Evolutionary conservation across 2,797 vertebrate species (phyloP), one percentile per base, ranked within the genome.

Genomic region (Serranus cabrilla): DNA sequence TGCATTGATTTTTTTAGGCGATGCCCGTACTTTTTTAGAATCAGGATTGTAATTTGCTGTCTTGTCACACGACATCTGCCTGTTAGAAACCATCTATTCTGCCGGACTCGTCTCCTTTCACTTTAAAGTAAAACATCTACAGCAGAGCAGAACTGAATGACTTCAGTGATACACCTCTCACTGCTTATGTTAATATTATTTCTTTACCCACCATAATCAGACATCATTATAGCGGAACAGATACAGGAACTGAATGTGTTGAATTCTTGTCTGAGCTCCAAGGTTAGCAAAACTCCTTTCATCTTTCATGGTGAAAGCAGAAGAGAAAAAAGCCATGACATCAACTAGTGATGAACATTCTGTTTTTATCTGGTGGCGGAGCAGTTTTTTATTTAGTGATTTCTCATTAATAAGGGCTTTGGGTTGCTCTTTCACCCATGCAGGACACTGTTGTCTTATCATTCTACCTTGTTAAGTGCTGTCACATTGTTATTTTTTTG

Each of bases 401-500:
- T 43, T 43, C 42, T 43, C 42, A 43, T 43, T 43, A 16, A 43
- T 2, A 43, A 16, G 1, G 1, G 34, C 34, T 27, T 27, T 27
- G 6, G 27, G 27, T 27, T 27, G 27, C 37, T 21, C 55, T 11
- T 45, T 75, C 0, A 9, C 11, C 27, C n/a, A 16, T 16, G 45
- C 57, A 42, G 50, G 25, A 54, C 47, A 42, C 31, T 14, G 5
- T 46, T 63, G 40, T 66, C 37, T 58, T 11, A 17, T 78, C 3
- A 57, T 59, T 51, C 56, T 27, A 51, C 40, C 56, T 59, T 62
- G 20, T 59, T 61, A 51, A 58, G 40, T 46, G 39, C 40, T 23
- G 31, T 34, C 13, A 47, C 7, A 45, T 42, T 67, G 27, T 63
- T 18, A 45, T 59, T 62, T 57, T 78, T 42, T 71, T 25, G 45